These are phyloP conservation scores for Serilophus lunatus DNA, from an alignment of 2,113 vertebrate genomes.

Conservation along the genomic window DNA sequence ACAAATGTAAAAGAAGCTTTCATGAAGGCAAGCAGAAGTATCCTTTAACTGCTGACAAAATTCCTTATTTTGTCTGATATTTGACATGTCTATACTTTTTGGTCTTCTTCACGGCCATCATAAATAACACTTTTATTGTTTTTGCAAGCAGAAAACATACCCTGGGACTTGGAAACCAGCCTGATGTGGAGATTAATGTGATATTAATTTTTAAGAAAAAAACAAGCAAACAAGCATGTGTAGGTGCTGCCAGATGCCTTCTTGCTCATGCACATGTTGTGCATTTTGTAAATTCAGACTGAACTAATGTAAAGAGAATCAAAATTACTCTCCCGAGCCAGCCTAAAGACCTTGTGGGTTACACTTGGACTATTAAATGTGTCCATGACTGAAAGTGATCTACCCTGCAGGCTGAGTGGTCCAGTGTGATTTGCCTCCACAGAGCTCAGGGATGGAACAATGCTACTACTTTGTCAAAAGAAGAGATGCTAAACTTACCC, in stretches of 20 bases:
- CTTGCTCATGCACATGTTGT: neutral
- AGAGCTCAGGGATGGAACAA: neutral
- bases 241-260: neutral
- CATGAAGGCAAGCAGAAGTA: neutral
- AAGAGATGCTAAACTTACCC: neutral
- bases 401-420: neutral
- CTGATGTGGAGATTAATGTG: neutral
- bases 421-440: neutral
- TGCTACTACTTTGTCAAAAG: neutral
- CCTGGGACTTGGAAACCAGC: neutral
- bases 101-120: neutral
- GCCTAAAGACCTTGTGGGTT: neutral
- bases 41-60: neutral
- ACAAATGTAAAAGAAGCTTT: neutral
- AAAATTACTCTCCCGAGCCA: neutral
- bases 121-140: neutral
- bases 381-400: neutral
- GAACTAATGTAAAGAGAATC: neutral
- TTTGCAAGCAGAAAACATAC: neutral
- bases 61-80: neutral
- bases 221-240: neutral
- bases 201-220: neutral
- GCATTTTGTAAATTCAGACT: neutral
- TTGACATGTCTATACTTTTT: neutral
- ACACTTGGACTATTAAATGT: neutral